These are phyloP conservation scores for Apis cerana DNA, from an alignment of 1,140 invertebrate genomes.

Conservation along the genomic window DNA sequence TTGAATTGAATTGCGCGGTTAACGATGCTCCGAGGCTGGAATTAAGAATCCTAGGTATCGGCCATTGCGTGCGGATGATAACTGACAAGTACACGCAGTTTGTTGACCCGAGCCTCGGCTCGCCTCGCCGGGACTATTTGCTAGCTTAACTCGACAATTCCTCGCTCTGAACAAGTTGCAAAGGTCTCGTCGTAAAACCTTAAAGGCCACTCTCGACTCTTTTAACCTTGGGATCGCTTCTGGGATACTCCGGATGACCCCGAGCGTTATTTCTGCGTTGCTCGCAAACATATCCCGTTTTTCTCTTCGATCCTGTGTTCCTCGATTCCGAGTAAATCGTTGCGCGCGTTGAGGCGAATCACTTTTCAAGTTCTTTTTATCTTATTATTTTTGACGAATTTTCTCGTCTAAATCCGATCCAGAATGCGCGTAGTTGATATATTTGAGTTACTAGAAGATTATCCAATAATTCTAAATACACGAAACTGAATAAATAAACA, in stretches of 20 bases:
- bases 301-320: not conserved
- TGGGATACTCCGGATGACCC: not conserved
- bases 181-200: slow-evolving; percentile 19
- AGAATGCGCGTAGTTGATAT: too few relatives aligned
- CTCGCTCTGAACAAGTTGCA: slow-evolving; percentile 18
- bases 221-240: slow-evolving; percentile 6
- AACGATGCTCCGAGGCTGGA: slow-evolving; percentile 21
- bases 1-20: slow-evolving; percentile 8
- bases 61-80: slow-evolving; percentile 34
- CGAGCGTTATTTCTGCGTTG: not conserved
- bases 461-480: too few relatives aligned
- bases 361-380: too few relatives aligned
- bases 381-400: too few relatives aligned
- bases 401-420: too few relatives aligned
- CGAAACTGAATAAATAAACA: too few relatives aligned
- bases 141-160: slow-evolving; percentile 33
- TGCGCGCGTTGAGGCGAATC: too few relatives aligned
- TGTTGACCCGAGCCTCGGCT: slow-evolving; percentile 24
- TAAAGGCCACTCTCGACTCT: slow-evolving; percentile 12
- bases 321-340: not conserved
- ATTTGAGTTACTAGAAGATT: too few relatives aligned
- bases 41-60: slow-evolving; percentile 27
- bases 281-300: not conserved
- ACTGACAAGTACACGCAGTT: slow-evolving; percentile 40
- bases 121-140: slow-evolving; percentile 15